Evolutionary conservation across 2,888 invertebrate species (phyloP).

Genomic region (Acanthosepion pharaonis): DNA sequence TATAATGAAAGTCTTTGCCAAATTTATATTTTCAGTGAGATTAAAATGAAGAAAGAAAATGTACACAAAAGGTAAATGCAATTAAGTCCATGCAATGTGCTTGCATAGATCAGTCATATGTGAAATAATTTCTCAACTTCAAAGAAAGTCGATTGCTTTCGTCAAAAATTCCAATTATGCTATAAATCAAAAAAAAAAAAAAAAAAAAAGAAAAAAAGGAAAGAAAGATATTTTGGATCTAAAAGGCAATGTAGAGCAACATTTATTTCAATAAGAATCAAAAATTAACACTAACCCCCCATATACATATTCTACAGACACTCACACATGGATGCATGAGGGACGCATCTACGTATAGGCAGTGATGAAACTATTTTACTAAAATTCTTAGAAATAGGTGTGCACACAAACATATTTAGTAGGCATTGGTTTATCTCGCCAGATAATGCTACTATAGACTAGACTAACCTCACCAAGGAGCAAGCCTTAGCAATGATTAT

Average conservation of each 20-base stretch:
- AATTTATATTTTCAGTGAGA: constrained; percentile 7
- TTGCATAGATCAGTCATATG: background rate
- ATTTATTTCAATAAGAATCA: constrained; percentile 33
- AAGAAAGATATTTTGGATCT: background rate
- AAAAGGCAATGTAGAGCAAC: background rate
- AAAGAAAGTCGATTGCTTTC: background rate
- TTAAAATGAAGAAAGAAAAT: background rate
- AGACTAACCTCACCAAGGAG: too few species aligned
- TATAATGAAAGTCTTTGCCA: background rate
- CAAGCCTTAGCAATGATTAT: too few species aligned
- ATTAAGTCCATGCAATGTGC: constrained; percentile 18
- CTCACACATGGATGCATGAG: background rate
- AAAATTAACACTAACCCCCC: background rate
- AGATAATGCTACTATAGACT: too few species aligned
- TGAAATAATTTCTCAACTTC: background rate
- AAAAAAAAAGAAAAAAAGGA: background rate
- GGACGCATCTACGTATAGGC: too few species aligned
- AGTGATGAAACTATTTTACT: too few species aligned
- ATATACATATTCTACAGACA: background rate
- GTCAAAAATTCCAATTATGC: constrained; percentile 3
- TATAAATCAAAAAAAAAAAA: background rate
- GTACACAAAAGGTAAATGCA: constrained; percentile 12
- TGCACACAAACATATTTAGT: background rate
- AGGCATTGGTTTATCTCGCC: too few species aligned
- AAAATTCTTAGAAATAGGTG: background rate